Evolutionary conservation across 2,113 vertebrate genomes (phyloP), one percentile per base, ranked within the genome.

Genomic region (Scytalopus superciliaris): DNA sequence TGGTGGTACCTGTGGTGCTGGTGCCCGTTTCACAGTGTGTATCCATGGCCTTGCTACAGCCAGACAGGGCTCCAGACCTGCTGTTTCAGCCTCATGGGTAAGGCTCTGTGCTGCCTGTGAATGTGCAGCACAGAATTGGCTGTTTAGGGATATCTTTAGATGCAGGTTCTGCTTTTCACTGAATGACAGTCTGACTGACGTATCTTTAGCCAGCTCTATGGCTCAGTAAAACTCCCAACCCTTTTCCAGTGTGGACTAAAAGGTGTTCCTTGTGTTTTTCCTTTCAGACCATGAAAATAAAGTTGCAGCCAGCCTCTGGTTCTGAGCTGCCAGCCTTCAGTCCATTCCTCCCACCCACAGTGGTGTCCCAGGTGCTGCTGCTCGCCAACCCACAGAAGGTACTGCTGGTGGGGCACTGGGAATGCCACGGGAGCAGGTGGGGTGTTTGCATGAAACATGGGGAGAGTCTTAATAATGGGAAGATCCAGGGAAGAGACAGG

Each of bases 351-450:
- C 98, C 98, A 10, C 98, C 98, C 0, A 24, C 98, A 0, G 97
- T 99, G 88, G 94, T 99, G 68, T 99, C 98, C 7, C 99, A 99
- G 96, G 97, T 98, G 93, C 74, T 99, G 93, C 97, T 99, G 45
- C 96, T 99, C 2, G 93, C 98, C 90, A 99, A 99, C 75, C 99
- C 99, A 3, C 98, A 97, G 56, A 98, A 97, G 95, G 99, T 99
- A 87, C 68, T 40, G 70, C 47, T 33, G 30, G 2, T 9, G 27
- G 80, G 33, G 27, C 19, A 2, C 78, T 45, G 1, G 4, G 25
- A 31, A 7, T 0, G 24, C 28, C 47, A 2, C 79, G 21, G 30
- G 4, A 7, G 6, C 1, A 24, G 5, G 18, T 13, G 12, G 28
- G 39, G 13, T 17, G 9, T 16, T 66, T 14, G 45, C 8, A 2